Conservation (phyloP, 2,113 vertebrate species). For the Rhynchomys soricoides region DNA sequence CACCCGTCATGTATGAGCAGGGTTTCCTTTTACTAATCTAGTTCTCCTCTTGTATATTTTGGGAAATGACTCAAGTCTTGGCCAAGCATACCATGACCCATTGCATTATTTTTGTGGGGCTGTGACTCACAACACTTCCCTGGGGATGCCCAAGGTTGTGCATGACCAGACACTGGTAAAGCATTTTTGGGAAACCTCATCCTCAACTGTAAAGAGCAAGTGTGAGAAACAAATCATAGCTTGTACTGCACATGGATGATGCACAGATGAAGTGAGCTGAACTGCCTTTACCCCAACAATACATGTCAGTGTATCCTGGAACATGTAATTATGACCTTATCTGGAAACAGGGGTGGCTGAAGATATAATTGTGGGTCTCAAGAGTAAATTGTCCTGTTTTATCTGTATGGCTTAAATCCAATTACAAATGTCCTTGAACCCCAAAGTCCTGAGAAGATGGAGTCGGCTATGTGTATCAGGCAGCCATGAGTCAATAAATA, state of each 20-base stretch:
- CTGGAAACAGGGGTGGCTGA: not conserved
- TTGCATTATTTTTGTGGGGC: constrained; percentile 9
- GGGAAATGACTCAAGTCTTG: constrained; percentile 69
- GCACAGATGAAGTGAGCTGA: not conserved
- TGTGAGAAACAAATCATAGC: constrained; percentile 64
- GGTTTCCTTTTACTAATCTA: constrained; percentile 72
- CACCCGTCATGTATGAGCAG: not conserved
- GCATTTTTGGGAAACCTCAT: constrained; percentile 79
- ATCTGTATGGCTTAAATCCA: not conserved
- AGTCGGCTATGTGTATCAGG: not conserved
- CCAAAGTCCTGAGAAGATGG: not conserved
- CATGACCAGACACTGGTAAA: constrained; percentile 74
- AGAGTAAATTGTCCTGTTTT: not conserved
- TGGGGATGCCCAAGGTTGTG: constrained; percentile 75
- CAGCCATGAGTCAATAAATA: not conserved
- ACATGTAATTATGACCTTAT: not conserved
- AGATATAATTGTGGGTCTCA: not conserved
- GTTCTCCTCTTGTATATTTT: constrained; percentile 69
- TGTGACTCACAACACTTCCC: constrained; percentile 75
- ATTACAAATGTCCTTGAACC: not conserved
- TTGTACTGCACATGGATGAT: constrained; percentile 28
- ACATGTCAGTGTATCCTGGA: not conserved
- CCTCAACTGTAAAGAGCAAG: constrained; percentile 72
- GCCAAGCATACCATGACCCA: constrained; percentile 28
- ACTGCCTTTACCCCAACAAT: not conserved